These are phyloP conservation scores for Drosophila mimetica DNA, from an alignment of 2,888 invertebrate species.

Conservation along the genomic window DNA sequence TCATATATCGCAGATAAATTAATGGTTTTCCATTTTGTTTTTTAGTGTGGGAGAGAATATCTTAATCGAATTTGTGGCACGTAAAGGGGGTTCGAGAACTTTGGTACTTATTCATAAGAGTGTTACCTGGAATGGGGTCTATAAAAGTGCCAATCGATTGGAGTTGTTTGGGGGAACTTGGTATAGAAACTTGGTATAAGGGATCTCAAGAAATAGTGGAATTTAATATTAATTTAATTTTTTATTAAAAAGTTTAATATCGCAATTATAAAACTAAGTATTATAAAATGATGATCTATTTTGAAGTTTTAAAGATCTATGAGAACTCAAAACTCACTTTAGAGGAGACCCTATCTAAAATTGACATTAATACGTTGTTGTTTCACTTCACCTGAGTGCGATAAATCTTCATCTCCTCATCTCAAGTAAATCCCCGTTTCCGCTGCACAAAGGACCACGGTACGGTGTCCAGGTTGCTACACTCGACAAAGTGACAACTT, in stretches of 20 bases:
- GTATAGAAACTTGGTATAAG: neutral
- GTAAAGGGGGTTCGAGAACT: conserved; percentile 11
- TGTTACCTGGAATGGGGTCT: conserved; percentile 9
- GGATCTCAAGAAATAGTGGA: neutral
- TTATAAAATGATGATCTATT: too few species aligned
- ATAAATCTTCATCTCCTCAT: conserved; percentile 10
- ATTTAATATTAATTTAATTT: too few species aligned
- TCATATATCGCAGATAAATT: conserved; percentile 31
- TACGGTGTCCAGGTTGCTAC: neutral
- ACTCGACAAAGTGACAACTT: conserved; percentile 73
- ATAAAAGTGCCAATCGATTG: conserved; percentile 32
- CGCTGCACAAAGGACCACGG: conserved; percentile 12
- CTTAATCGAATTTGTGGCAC: conserved; percentile 20
- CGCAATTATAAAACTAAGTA: too few species aligned
- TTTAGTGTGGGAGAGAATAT: neutral
- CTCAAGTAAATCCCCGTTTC: neutral
- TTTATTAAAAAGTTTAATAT: too few species aligned
- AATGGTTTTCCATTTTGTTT: conserved; percentile 3
- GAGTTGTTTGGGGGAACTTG: neutral
- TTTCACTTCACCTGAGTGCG: neutral
- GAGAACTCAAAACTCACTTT: neutral
- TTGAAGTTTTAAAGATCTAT: too few species aligned
- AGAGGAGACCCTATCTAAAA: neutral
- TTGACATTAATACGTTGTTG: neutral
- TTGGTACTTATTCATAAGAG: conserved; percentile 5